Evolutionary conservation across 2,113 vertebrate species (phyloP), one percentile per base, ranked within the genome.

Genomic region (Eulemur rufifrons): DNA sequence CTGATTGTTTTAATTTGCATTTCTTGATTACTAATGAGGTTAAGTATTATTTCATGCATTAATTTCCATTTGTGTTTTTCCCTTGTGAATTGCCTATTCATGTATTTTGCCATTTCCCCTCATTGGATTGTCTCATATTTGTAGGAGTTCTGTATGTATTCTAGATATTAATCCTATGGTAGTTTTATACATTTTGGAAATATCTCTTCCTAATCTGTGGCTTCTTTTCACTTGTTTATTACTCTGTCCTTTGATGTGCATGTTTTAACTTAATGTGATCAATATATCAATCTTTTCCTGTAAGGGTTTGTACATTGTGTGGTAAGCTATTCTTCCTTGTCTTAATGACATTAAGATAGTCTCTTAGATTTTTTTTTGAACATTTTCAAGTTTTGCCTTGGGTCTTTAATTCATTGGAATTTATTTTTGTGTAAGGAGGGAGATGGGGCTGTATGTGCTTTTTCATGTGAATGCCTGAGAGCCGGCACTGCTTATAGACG

Each of bases 281-380:
- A 32, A 0, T 27, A 37, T 32, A 27, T 34, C 71, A 27, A 1
- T 71, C 66, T 50, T 61, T 84, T 89, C 52, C 68, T 27, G 0
- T 83, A 37, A 64, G 10, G 8, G 37, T 27, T 77, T 83, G 3
- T 82, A 42, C 17, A 80, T 20, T 96, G 50, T 83, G 69, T 71
- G 50, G n/a, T 56, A 52, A 87, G 42, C 39, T 39, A 42, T 76
- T 9, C 63, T 94, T 71, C n/a, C 10, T 37, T 45, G 5, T 84
- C 37, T 59, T 61, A 47, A 71, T 50, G 29, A 77, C 42, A 69
- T 61, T 29, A n/a, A 84, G 12, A 45, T 74, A 71, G 32, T 76
- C 25, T 74, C 17, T 42, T 69, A 61, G 64, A 45, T 82, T 93
- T 83, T 89, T 80, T 39, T 78, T 77, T 69, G 56, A 50, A n/a